A percentile compares a stretch with the other conserved stretches of the same genome.
These are phyloP conservation scores for Luehdorfia chinensis DNA, from an alignment of 1,140 invertebrate genomes.

Conservation along the genomic window DNA sequence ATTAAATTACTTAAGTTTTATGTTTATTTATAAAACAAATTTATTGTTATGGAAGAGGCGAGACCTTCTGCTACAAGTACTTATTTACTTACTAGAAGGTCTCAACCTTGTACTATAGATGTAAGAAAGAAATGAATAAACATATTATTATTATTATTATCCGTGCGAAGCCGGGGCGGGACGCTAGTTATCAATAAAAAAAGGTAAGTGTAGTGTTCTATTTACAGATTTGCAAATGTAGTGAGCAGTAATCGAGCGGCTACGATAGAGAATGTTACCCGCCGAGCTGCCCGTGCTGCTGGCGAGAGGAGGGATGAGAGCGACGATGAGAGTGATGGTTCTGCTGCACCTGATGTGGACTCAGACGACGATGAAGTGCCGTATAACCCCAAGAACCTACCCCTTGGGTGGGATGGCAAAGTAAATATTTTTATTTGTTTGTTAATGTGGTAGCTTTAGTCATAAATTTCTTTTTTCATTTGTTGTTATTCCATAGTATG, in stretches of 20 bases:
- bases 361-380: constrained; percentile 95
- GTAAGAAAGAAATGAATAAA: no score
- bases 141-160: no score
- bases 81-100: no score
- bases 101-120: no score
- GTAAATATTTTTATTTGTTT: constrained; percentile 55
- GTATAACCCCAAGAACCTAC: constrained; percentile 99
- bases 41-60: no score
- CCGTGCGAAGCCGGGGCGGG: no score
- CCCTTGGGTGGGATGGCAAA: constrained; percentile 99
- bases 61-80: no score
- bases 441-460: background rate
- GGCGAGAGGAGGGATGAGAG: constrained; percentile 96
- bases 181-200: no score
- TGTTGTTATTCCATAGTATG: background rate
- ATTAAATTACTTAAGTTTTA: no score
- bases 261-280: constrained; percentile 98
- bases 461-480: background rate
- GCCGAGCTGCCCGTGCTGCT: constrained; percentile 97
- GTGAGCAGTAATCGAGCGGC: constrained; percentile 90
- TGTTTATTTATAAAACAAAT: no score
- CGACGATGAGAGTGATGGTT: constrained; percentile 91
- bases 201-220: no score
- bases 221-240: constrained; percentile 86
- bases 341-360: constrained; percentile 92